phyloP scores from a whole-genome alignment of 1,140 invertebrate species.

The Diorhabda sublineata region DNA sequence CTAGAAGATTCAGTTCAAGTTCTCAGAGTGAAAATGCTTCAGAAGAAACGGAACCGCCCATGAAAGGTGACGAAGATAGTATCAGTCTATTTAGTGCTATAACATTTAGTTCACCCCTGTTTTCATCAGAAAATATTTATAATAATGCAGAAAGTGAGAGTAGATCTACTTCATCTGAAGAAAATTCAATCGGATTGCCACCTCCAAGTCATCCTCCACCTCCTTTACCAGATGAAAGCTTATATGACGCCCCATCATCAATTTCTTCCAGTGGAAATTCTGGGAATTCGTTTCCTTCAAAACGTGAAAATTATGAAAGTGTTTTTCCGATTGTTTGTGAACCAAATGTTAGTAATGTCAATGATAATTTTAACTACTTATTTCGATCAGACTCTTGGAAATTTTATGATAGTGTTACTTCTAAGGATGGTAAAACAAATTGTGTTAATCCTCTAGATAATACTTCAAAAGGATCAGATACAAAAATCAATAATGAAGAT shows the following conservation, averaged over 20 bases:
- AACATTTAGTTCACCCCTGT: constrained; percentile 43
- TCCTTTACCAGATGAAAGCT: constrained; percentile 54
- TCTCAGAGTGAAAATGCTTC: constrained; percentile 26
- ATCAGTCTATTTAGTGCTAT: constrained; percentile 43
- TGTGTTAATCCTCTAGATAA: background rate
- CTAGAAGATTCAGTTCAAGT: constrained; percentile 41
- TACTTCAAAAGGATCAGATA: background rate
- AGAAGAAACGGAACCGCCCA: constrained; percentile 14
- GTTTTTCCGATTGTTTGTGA: constrained; percentile 49
- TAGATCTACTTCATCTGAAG: constrained; percentile 32
- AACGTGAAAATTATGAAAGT: constrained; percentile 42
- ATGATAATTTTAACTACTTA: constrained; percentile 26
- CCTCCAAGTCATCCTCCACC: constrained; percentile 58
- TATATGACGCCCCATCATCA: constrained; percentile 56
- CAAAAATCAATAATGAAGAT: constrained; percentile 13
- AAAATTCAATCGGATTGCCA: constrained; percentile 47
- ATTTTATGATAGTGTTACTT: constrained; percentile 51
- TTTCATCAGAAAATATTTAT: constrained; percentile 29
- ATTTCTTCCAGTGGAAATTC: constrained; percentile 46
- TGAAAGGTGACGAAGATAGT: constrained; percentile 28
- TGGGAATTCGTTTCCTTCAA: constrained; percentile 42
- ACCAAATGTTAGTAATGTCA: constrained; percentile 45
- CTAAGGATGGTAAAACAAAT: constrained; percentile 34
- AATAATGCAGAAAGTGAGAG: constrained; percentile 33
- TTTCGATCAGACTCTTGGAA: constrained; percentile 55